These are phyloP conservation scores for Furcifer pardalis DNA, from an alignment of 2,797 vertebrate genomes.

Conservation along the genomic window DNA sequence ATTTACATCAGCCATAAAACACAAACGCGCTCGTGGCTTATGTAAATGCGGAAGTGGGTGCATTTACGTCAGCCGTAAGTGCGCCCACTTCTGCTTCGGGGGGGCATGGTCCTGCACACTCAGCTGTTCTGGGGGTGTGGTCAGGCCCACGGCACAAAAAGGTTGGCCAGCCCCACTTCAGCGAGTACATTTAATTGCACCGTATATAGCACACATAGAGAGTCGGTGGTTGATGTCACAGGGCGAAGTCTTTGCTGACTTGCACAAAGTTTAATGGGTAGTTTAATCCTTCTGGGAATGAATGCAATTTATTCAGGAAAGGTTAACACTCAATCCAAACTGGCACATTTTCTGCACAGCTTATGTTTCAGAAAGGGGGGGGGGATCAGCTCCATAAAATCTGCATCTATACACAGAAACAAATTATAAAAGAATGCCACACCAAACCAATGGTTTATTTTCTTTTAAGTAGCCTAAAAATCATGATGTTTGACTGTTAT, in stretches of 20 bases:
- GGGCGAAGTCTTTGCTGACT: constrained; percentile 17
- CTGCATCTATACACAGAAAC: constrained; percentile 15
- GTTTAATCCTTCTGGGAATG: neutral
- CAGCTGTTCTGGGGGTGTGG: too few relatives aligned
- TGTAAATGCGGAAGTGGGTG: too few relatives aligned
- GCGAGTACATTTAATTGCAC: constrained; percentile 35
- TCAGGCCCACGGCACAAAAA: too few relatives aligned
- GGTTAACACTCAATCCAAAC: neutral
- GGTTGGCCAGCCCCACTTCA: too few relatives aligned
- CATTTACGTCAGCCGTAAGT: too few relatives aligned
- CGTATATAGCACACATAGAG: neutral
- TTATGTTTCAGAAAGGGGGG: neutral
- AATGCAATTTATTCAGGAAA: constrained; percentile 15
- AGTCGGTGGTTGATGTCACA: neutral
- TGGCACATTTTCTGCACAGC: neutral
- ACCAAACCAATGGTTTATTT: neutral
- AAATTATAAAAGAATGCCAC: neutral
- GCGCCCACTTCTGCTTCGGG: too few relatives aligned
- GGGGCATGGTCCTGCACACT: too few relatives aligned
- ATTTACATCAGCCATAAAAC: too few relatives aligned
- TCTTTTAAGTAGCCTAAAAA: constrained; percentile 28
- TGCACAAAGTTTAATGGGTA: constrained; percentile 8
- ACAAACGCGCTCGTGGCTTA: too few relatives aligned
- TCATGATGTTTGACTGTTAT: constrained; percentile 12
- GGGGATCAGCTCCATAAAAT: constrained; percentile 6